phyloP scores from a whole-genome alignment of 35 echinoderm and acorn worm species.

The Ophiothrix spiculata region DNA sequence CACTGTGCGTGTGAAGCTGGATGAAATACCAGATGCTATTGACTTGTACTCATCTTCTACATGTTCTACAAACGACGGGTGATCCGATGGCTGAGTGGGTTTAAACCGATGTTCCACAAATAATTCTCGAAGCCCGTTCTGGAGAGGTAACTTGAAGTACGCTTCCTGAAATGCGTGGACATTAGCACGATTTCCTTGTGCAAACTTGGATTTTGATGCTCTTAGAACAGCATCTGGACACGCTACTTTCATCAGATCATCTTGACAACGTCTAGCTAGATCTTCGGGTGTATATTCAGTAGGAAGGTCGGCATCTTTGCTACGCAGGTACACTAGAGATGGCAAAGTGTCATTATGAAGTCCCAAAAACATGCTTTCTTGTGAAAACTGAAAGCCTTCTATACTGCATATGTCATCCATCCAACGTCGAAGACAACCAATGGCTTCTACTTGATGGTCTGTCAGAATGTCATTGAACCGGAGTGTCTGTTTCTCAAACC shows the following conservation, averaged over 20 bases:
- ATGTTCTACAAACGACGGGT: not conserved
- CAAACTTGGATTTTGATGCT: constrained; percentile 31
- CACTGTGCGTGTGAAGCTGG: constrained; percentile 14
- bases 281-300: not conserved
- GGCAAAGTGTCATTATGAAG: constrained; percentile 36
- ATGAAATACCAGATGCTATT: not conserved
- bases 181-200: not conserved
- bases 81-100: too few species aligned
- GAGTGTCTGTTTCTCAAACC: constrained; percentile 46
- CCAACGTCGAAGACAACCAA: constrained; percentile 21
- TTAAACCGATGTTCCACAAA: not conserved
- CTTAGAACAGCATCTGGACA: constrained; percentile 26
- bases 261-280: constrained; percentile 7
- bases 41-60: not conserved
- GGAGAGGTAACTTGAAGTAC: constrained; percentile 25
- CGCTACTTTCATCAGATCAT: constrained; percentile 30
- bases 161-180: constrained; percentile 5
- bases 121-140: constrained; percentile 20
- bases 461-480: constrained; percentile 23
- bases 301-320: not conserved
- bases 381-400: constrained; percentile 25
- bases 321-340: constrained; percentile 19
- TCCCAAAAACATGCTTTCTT: constrained; percentile 28
- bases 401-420: constrained; percentile 28
- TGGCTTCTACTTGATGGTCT: constrained; percentile 8